These are phyloP conservation scores for Pteruthius melanotis DNA, from an alignment of 2,113 vertebrate genomes.

Conservation along the genomic window DNA sequence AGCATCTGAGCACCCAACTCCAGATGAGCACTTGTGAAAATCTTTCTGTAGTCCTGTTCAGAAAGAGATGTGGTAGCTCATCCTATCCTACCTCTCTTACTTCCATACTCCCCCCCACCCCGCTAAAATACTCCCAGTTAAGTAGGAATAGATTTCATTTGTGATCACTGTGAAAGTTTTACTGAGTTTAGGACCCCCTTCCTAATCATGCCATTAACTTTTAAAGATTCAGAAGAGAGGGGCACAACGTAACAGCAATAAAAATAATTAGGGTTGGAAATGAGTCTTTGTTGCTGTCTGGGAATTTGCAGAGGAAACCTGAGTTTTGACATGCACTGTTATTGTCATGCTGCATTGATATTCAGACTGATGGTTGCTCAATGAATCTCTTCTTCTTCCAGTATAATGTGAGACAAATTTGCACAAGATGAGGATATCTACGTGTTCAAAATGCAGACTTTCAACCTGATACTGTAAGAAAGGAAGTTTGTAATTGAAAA, in stretches of 20 bases:
- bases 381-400: not conserved
- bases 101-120: accelerated
- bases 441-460: conserved; percentile 38
- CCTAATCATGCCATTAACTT: conserved; percentile 16
- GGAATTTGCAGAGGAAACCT: conserved; percentile 15
- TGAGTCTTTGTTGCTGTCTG: not conserved
- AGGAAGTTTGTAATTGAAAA: conserved; percentile 62
- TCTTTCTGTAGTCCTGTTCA: not conserved
- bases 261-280: conserved; percentile 19
- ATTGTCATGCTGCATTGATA: conserved; percentile 31
- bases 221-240: not conserved
- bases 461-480: conserved; percentile 13
- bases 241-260: not conserved
- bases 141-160: not conserved
- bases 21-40: not conserved
- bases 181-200: not conserved
- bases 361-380: conserved; percentile 19
- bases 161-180: not conserved
- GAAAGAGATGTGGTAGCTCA: not conserved
- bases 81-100: not conserved
- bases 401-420: conserved; percentile 30
- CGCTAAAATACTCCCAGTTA: not conserved
- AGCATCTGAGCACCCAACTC: not conserved
- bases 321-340: not conserved
- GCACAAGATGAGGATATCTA: conserved; percentile 27